Base-by-base conservation (phyloP, 1,140 invertebrate genomes). In the Bradysia coprophila region DNA sequence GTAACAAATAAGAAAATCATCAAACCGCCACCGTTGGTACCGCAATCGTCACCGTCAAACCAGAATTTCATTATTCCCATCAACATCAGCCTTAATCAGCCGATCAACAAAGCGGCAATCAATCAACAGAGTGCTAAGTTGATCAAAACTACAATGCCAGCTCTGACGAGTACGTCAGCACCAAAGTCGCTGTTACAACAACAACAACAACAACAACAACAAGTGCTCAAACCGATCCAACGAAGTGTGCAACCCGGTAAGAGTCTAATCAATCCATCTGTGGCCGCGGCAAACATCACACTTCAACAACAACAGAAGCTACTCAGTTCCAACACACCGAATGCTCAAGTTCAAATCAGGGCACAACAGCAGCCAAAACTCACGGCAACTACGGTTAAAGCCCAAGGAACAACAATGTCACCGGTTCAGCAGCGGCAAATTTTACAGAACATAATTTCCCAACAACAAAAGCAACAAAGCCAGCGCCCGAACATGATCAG, bases 351-450 rank as follows among this genome's bases (percentile, higher is more conserved):
- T 5, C 22, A 21, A 16, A 24, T 18, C 24, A 3, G 2, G 13
- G 16, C 3, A 16, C 18, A 15, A 20, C 22, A 15, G 5, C 24
- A 28, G 24, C 24, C 6, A 13, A 28, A 38, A 18, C 13, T 4
- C 5, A 38, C n/a, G 21, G 18, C 36, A 38, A 19, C 36, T 4
- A 38, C 18, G 6, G 36, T 38, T 28, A 28, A 28, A 13, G 24
- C 6, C 6, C 24, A 28, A 21, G 9, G 10, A 20, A 28, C 21
- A 52, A 58, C 38, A 48, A 57, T 59, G 40, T 52, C 52, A 10
- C 46, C 48, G 2, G 44, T 56, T 10, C 56, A 59, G 22, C 57
- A 57, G 42, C 54, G 55, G 20, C 55, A 58, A 37, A 43, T 38
- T 4, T 10, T 43, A 2, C 42, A 43, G 24, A 38, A 19, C 32